Base-by-base conservation (phyloP, 2,888 invertebrate genomes). In the Campoletis raptor region DNA sequence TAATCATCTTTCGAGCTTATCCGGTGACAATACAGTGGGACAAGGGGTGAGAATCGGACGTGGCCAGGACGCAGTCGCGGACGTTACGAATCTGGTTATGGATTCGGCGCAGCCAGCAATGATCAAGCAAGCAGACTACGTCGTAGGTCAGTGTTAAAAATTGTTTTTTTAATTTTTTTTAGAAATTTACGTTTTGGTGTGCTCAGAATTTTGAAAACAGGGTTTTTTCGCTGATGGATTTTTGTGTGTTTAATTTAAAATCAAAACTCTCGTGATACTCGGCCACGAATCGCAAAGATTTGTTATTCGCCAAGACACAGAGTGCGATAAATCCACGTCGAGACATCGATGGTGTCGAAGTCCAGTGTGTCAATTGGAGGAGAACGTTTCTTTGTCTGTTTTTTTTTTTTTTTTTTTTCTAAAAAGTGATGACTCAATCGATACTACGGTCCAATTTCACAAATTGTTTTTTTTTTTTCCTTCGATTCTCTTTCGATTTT, bases 111-210 rank as follows among this genome's bases (percentile, higher is more conserved):
- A 92, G 87, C 91, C 93, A 90, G 89, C 93, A 90, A 92, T 92
- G 92, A 92, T 92, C 88, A 92, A 93, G 91, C 91, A 94, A 88
- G 90, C 92, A 40, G 92, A 94, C 92, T 94, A 93, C 91, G 92
- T 94, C 91, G 93, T 94, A 90, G 94, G 94, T 94, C 90, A 92
- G 94, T 93, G 8, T 30, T 30, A 8, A 76, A 76, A 70, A 78
- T 45, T 42, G 15, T 64, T 36, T 52, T 54, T 9, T 4, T 5
- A 30, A n/a, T 9, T 37, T 64, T 64, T 45, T 40, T 7, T 7
- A n/a, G n/a, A n/a, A 40, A 24, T 74, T 42, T 42, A n/a, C 30
- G 30, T 42, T 30, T 66, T 12, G n/a, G n/a, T n/a, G 12, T 42
- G 1, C 0, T 36, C 7, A 10, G 42, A 54, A 48, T 24, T 21